phyloP scores from a whole-genome alignment of 2,797 vertebrate species.

The Oceanodroma leucorhoa region DNA sequence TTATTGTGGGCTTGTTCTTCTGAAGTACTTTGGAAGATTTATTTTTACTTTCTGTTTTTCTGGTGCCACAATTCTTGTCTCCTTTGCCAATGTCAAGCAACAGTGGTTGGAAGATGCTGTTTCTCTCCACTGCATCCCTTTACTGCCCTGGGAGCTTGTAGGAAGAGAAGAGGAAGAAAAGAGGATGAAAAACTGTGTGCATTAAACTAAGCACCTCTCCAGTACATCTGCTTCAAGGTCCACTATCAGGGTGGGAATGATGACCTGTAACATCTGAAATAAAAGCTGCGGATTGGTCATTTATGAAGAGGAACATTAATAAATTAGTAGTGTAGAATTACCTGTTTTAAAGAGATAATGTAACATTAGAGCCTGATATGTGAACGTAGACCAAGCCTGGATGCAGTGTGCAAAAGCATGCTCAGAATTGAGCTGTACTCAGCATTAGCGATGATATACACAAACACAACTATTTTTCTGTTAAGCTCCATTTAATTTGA shows the following conservation, averaged over 20 bases:
- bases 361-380: background rate
- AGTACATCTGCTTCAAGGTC: background rate
- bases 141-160: background rate
- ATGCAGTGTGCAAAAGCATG: background rate
- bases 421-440: background rate
- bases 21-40: background rate
- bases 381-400: background rate
- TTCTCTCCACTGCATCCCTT: background rate
- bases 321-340: background rate
- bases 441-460: accelerated
- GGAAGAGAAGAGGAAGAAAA: background rate
- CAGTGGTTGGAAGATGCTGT: background rate
- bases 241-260: background rate
- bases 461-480: background rate
- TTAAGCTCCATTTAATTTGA: background rate
- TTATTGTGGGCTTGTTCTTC: background rate
- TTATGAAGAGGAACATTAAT: background rate
- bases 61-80: background rate
- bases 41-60: background rate
- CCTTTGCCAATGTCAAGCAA: background rate
- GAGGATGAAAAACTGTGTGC: background rate
- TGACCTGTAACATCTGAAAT: background rate
- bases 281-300: background rate
- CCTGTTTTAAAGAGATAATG: background rate
- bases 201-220: background rate